A percentile compares a stretch with the other conserved stretches of the same genome.
Conservation (phyloP, 2,113 vertebrate species). For the Canis aureus region DNA sequence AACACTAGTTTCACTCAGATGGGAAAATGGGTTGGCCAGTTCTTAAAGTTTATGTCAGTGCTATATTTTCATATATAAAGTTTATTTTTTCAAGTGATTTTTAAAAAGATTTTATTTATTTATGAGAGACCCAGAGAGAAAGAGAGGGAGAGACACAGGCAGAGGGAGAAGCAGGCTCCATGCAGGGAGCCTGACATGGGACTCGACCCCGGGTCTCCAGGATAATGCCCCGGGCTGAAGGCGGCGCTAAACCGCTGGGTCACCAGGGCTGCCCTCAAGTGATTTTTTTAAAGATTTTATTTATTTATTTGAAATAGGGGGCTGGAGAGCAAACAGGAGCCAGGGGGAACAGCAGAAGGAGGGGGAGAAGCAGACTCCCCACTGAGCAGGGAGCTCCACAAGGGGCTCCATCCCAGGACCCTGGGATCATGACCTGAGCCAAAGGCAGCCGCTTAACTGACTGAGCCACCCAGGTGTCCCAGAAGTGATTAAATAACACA, state of each 20-base stretch:
- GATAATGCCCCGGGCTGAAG: background rate
- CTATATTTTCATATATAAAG: slow-evolving; percentile 35
- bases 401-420: background rate
- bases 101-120: background rate
- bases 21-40: background rate
- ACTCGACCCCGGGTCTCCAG: background rate
- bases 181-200: too few species aligned
- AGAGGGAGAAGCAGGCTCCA: background rate
- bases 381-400: background rate
- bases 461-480: background rate
- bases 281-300: too few species aligned
- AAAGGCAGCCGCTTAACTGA: background rate
- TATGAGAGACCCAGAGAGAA: background rate
- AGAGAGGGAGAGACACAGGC: background rate
- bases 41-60: slow-evolving; percentile 29
- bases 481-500: slow-evolving; percentile 13
- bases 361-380: background rate
- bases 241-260: background rate
- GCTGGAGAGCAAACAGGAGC: background rate
- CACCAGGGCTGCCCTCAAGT: background rate
- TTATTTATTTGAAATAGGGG: too few species aligned
- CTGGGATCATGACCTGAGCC: background rate
- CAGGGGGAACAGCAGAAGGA: background rate
- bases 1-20: background rate
- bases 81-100: slow-evolving; percentile 42